A percentile compares a stretch with the other conserved stretches of the same genome.
phyloP scores from a whole-genome alignment of 2,888 invertebrate genomes.

The Tubulanus polymorphus region DNA sequence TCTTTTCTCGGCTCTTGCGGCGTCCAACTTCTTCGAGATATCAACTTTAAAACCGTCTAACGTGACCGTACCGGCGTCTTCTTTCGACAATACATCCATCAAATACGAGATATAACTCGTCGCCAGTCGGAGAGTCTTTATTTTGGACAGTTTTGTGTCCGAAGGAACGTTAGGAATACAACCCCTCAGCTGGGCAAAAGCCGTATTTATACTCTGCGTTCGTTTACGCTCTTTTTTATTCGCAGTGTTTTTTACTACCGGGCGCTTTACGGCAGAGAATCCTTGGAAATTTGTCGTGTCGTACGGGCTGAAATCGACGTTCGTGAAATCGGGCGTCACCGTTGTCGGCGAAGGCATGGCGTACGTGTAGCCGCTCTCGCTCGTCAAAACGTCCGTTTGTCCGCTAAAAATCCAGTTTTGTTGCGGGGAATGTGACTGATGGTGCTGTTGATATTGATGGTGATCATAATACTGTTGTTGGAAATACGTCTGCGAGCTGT shows the following conservation, averaged over 20 bases:
- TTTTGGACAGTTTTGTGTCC: constrained; percentile 91
- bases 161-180: constrained; percentile 95
- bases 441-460: not conserved
- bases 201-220: constrained; percentile 91
- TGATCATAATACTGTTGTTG: not conserved
- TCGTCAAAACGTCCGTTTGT: not conserved
- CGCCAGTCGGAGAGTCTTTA: constrained; percentile 88
- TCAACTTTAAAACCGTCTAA: constrained; percentile 79
- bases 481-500: not conserved
- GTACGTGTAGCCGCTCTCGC: not conserved
- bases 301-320: too few species aligned
- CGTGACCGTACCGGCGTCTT: constrained; percentile 65
- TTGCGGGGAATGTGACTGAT: not conserved
- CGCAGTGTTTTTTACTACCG: constrained; percentile 65
- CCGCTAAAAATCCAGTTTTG: not conserved
- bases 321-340: not conserved
- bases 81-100: constrained; percentile 80
- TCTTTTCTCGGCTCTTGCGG: constrained; percentile 29
- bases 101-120: constrained; percentile 70
- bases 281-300: too few species aligned
- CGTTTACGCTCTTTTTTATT: constrained; percentile 90
- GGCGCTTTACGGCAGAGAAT: constrained; percentile 28
- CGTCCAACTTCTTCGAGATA: constrained; percentile 57
- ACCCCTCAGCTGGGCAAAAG: constrained; percentile 85
- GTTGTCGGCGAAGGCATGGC: not conserved